Evolutionary conservation across 2,113 vertebrate genomes (phyloP).

Genomic region (Choloepus hoffmanni): DNA sequence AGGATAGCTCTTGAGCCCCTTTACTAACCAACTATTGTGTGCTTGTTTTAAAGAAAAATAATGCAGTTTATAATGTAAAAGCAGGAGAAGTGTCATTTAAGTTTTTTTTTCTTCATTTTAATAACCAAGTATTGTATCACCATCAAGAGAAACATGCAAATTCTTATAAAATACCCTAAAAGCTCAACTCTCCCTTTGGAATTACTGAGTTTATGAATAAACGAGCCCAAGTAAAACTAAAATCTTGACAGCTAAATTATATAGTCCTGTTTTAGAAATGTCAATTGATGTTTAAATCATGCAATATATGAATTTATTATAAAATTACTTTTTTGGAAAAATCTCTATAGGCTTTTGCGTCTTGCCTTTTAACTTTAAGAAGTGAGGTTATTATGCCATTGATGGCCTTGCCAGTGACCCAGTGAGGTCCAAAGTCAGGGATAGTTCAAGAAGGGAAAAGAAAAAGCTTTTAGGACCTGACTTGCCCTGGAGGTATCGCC

Average conservation of each 20-base stretch:
- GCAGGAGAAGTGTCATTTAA: not conserved
- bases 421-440: conserved; percentile 31
- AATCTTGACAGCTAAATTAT: conserved; percentile 34
- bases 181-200: conserved; percentile 53
- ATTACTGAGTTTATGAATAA: conserved; percentile 51
- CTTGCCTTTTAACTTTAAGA: conserved; percentile 55
- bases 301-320: conserved; percentile 35
- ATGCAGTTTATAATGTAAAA: conserved; percentile 11
- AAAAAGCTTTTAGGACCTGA: not conserved
- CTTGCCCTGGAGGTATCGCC: not conserved
- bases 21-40: conserved; percentile 44
- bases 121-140: conserved; percentile 23
- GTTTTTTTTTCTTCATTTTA: not conserved
- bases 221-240: conserved; percentile 4
- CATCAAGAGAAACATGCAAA: conserved; percentile 16
- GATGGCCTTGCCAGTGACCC: not conserved
- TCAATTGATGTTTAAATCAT: conserved; percentile 52
- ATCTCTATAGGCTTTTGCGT: conserved; percentile 39
- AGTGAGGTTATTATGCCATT: not conserved
- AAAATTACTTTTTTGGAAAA: conserved; percentile 43
- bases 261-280: conserved; percentile 18
- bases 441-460: conserved; percentile 4
- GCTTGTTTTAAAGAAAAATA: conserved; percentile 59
- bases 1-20: not conserved
- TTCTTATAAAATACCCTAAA: conserved; percentile 54